Evolutionary conservation across 2,113 vertebrate genomes (phyloP), one percentile per base, ranked within the genome.

Genomic region (Pangasianodon hypophthalmus): DNA sequence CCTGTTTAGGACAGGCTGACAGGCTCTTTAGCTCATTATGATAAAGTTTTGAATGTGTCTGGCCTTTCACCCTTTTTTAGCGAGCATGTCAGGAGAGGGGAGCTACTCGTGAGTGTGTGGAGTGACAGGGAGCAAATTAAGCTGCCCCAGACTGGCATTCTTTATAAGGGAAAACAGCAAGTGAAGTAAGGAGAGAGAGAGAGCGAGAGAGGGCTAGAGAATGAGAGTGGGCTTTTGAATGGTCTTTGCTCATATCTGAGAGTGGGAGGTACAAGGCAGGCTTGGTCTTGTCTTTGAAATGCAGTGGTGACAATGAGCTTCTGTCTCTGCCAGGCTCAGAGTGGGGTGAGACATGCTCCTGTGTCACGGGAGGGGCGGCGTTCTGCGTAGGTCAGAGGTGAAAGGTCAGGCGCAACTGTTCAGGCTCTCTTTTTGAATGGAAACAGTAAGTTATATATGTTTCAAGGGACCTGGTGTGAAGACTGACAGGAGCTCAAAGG

Each of bases 291-390:
- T 89, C 89, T 93, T 91, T 93, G 91, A 94, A 94, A 93, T 93
- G 88, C 91, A 91, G 86, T 64, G 85, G 69, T 90, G 89, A 95
- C 94, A 95, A 93, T 93, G 86, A 91, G 87, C 90, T 92, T 92
- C 93, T 95, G 93, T 95, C 89, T 80, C 58, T 79, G 84, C 44
- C 60, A 48, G 86, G 89, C 89, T 86, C 86, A 84, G 79, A 87
- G 71, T 87, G 87, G 86, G 81, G 88, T 86, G 92, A 82, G 88
- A 84, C 48, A 14, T 88, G 87, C 89, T 90, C 88, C 90, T 93
- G 32, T 91, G 89, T 92, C 87, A 85, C n/a, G 86, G 85, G 92
- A 92, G 93, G 90, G 84, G 90, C 86, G 52, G 92, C 90, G 91
- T 92, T 90, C 71, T 88, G 90, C 81, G 86, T 92, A 88, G 91